A percentile compares a stretch with the other conserved stretches of the same genome.
phyloP scores from a whole-genome alignment of 2,113 vertebrate genomes.

The Ctenomys sociabilis region DNA sequence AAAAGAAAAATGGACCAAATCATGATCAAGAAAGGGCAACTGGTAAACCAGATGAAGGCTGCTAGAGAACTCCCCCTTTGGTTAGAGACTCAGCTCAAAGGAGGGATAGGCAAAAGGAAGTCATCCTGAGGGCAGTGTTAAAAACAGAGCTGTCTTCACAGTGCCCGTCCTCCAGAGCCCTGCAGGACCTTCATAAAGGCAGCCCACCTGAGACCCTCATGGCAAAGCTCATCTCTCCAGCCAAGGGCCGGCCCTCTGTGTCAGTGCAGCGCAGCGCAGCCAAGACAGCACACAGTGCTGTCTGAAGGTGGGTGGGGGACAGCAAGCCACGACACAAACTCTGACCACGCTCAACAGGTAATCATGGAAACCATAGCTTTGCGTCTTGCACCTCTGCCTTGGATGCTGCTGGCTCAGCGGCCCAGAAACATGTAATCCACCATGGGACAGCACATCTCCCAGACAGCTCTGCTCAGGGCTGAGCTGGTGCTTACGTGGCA shows the following conservation, averaged over 20 bases:
- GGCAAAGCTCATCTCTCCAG: background rate
- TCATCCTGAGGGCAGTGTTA: background rate
- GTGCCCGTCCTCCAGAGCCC: background rate
- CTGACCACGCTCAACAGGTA: background rate
- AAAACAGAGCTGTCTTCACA: background rate
- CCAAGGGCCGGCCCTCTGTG: background rate
- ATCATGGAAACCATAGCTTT: conserved; percentile 67
- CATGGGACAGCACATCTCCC: background rate
- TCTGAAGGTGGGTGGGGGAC: background rate
- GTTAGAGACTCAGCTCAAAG: background rate
- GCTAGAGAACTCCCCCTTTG: background rate
- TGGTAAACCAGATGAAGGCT: background rate
- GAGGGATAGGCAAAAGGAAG: background rate
- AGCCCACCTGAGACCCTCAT: background rate
- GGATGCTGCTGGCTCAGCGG: conserved; percentile 74
- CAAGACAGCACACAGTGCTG: background rate
- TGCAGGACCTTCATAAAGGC: background rate
- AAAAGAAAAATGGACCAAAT: conserved; percentile 2
- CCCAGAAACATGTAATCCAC: conserved; percentile 34
- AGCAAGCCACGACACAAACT: background rate
- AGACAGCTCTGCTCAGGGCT: conserved; percentile 45
- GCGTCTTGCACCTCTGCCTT: background rate
- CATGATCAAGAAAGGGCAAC: background rate
- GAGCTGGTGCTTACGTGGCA: conserved; percentile 32
- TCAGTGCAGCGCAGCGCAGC: background rate